Base-by-base conservation (phyloP, 2,797 vertebrate species). In the Erpetoichthys calabaricus region DNA sequence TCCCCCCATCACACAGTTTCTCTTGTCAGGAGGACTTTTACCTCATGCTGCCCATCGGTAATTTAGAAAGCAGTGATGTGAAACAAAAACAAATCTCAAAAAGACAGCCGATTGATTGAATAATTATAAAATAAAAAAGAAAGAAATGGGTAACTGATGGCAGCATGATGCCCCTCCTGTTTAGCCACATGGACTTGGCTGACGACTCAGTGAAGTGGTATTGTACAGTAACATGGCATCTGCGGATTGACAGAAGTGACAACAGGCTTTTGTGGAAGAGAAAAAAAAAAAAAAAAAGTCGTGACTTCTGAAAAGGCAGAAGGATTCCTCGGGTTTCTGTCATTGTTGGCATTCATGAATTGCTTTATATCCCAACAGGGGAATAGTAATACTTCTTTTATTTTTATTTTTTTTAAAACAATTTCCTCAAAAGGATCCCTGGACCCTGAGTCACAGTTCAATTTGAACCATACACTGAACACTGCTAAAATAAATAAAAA, bases 341-440 rank as follows among this genome's bases (percentile, higher is more conserved):
- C 25, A 25, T 25, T 25, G 25, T 1, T 25, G 25, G 25, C 25
- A 25, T 25, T 25, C 25, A 25, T 25, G 25, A 25, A 69, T 64
- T 63, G 58, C 50, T 64, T 64, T 65, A 68, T 73, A 80, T 78
- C 74, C 70, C 70, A 72, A 76, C 49, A 75, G 74, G 68, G 64
- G 59, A 71, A 73, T 74, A 71, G 69, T 70, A 63, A 70, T 66
- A 70, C 68, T 76, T 73, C 66, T 64, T 73, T 62, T 57, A 71
- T 68, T 63, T 76, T n/a, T n/a, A n/a, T n/a, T n/a, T 68, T 69
- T 73, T 72, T 69, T 73, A 68, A 70, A 76, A 76, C 59, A 50
- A 70, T 64, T 61, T 49, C 65, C 70, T 65, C 53, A 62, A 58
- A 62, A 70, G 60, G 64, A 69, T 59, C 50, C 50, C 51, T 45